Evolutionary conservation across 2,888 invertebrate genomes (phyloP), one percentile per base, ranked within the genome.

Genomic region (Lasiommata megera): DNA sequence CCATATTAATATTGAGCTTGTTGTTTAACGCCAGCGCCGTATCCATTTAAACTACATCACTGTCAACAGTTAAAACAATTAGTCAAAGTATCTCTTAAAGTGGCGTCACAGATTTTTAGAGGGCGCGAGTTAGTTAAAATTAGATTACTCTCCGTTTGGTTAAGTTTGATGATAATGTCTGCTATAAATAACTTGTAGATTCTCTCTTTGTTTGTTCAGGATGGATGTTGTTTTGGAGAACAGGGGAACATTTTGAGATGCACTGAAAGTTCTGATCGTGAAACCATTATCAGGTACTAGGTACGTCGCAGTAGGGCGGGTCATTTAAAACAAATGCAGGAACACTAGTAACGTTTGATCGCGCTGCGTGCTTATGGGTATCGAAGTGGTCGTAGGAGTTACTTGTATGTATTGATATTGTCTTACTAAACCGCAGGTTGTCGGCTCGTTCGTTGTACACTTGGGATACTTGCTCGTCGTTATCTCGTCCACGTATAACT

Each of bases 141-240:
- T 46, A 50, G 54, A 52, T 31, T 16, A 37, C 38, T 34, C 17
- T 43, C 28, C 9, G 47, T 36, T 58, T 34, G 28, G 36, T 36
- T 34, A 11, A 12, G 41, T 31, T 52, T 38, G 18, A 29, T 37
- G 47, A 40, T 48, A 28, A 53, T 41, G 55, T 40, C 1, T 29
- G n/a, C 17, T 41, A 43, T 56, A 53, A 60, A 60, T 55, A 47
- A n/a, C 18, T 51, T 16, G 3, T 12, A 46, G 36, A 18, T 54
- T 23, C 12, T 17, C 16, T 16, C 11, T 51, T n/a, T 46, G 50
- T 59, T 59, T 58, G 53, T 41, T 53, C 48, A 58, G 53, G 58
- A 54, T 47, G 16, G 8, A 28, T 44, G 44, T 14, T 43, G 14
- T 14, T 9, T 28, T 48, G 36, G 12, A 7, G 36, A 23, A 28